phyloP scores from a whole-genome alignment of 37 sponge, comb jelly and placozoan genomes.

The Spongilla lacustris region DNA sequence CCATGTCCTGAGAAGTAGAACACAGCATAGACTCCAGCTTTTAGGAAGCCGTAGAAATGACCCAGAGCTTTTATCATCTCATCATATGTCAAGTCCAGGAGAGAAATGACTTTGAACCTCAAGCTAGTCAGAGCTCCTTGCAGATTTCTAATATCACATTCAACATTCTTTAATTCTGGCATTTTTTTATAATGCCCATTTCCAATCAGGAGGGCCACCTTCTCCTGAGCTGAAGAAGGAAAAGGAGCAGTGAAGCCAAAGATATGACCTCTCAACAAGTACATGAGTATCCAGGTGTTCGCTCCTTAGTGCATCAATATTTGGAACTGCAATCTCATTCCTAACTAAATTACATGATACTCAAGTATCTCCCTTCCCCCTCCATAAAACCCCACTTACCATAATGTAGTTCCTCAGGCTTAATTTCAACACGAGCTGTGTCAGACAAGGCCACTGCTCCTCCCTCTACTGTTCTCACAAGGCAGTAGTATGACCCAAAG shows the following conservation, averaged over 20 bases:
- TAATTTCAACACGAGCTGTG: no score
- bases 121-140: neutral
- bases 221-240: slow-evolving; percentile 38
- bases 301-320: no score
- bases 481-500: no score
- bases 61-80: slow-evolving; percentile 45
- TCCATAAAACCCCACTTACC: no score
- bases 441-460: no score
- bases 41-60: slow-evolving; percentile 11
- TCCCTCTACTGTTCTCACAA: no score
- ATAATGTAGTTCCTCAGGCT: no score
- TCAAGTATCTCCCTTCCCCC: no score
- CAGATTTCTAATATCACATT: slow-evolving; percentile 16
- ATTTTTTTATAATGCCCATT: slow-evolving; percentile 28
- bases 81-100: slow-evolving; percentile 30
- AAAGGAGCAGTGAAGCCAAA: neutral
- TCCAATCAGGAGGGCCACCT: slow-evolving; percentile 67
- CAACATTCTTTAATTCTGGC: slow-evolving; percentile 5
- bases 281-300: no score
- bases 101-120: slow-evolving; percentile 11
- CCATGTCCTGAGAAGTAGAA: slow-evolving; percentile 81
- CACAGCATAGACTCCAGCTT: slow-evolving; percentile 49
- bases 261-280: no score
- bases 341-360: no score
- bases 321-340: no score